A percentile compares a stretch with the other conserved stretches of the same genome.
Evolutionary conservation across 2,113 vertebrate species (phyloP).

Genomic region (Chamaetylas fuelleborni): DNA sequence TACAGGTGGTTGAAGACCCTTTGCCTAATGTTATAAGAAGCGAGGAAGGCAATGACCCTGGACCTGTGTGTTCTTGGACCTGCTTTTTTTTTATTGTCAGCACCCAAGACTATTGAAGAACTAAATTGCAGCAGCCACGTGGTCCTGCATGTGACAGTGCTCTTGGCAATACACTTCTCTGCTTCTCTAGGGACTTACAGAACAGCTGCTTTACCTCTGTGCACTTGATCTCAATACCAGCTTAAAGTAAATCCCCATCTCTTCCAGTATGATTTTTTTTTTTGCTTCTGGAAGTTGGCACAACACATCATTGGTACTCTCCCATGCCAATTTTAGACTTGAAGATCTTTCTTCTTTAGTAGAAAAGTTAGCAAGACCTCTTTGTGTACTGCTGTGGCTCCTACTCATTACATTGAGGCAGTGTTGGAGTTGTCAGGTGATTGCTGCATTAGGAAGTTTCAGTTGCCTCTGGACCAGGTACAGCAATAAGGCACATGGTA

Average conservation of each 20-base stretch:
- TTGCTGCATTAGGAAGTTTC: not conserved
- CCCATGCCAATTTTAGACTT: not conserved
- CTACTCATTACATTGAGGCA: not conserved
- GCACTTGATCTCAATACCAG: not conserved
- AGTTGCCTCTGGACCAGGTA: not conserved
- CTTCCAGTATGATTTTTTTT: not conserved
- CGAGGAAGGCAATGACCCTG: not conserved
- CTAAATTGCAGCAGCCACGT: not conserved
- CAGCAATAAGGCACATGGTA: not conserved
- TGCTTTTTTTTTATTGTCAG: not conserved
- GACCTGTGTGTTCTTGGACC: accelerated
- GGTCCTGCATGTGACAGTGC: not conserved
- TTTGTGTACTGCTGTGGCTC: not conserved
- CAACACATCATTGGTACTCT: not conserved
- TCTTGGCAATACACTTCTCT: not conserved
- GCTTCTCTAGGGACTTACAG: not conserved
- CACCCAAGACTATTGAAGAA: not conserved
- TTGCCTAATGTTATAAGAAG: not conserved
- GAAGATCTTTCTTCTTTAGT: not conserved
- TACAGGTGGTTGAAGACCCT: not conserved
- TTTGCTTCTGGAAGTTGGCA: not conserved
- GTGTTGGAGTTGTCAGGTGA: not conserved
- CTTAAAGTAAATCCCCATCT: not conserved
- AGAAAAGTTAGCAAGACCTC: not conserved
- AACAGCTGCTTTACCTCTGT: not conserved